These are phyloP conservation scores for Agapetus fuscipes DNA, from an alignment of 2,888 invertebrate genomes.

Conservation along the genomic window DNA sequence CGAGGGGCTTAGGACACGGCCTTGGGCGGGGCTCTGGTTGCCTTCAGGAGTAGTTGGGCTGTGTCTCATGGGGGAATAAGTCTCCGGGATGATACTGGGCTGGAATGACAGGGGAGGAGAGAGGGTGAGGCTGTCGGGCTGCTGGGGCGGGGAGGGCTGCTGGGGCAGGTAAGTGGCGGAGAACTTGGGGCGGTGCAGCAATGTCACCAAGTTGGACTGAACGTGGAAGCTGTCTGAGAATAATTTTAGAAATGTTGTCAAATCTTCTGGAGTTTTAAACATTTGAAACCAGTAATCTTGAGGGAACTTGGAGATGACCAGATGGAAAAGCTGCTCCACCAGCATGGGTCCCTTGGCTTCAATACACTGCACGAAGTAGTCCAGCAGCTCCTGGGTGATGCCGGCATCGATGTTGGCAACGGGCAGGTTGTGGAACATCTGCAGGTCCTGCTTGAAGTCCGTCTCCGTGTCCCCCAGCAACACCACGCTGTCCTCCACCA, in stretches of 20 bases:
- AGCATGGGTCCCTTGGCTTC: conserved; percentile 74
- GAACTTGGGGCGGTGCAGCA: conserved; percentile 68
- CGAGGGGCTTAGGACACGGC: conserved; percentile 42
- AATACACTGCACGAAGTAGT: conserved; percentile 74
- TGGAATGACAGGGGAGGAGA: conserved; percentile 13
- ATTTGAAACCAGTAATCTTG: conserved; percentile 74
- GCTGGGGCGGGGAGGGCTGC: conserved; percentile 27
- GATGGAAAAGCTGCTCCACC: conserved; percentile 79
- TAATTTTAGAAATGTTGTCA: conserved; percentile 83
- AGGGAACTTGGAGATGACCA: conserved; percentile 66
- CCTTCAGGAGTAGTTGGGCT: conserved; percentile 44
- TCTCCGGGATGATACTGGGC: conserved; percentile 18
- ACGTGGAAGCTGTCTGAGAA: conserved; percentile 93
- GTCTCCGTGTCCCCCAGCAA: conserved; percentile 62
- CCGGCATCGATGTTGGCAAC: conserved; percentile 74
- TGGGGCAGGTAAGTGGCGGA: conserved; percentile 48
- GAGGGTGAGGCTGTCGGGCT: conserved; percentile 24
- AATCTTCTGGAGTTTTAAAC: conserved; percentile 84
- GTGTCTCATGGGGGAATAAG: conserved; percentile 19
- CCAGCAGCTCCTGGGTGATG: conserved; percentile 70
- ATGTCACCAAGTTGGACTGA: conserved; percentile 82
- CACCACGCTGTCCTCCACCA: conserved; percentile 77
- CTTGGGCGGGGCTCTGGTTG: conserved; percentile 34
- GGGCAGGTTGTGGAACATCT: conserved; percentile 59
- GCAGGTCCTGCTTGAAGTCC: conserved; percentile 55